phyloP scores from a whole-genome alignment of 1,140 invertebrate species.

The Coenobita brevimanus region DNA sequence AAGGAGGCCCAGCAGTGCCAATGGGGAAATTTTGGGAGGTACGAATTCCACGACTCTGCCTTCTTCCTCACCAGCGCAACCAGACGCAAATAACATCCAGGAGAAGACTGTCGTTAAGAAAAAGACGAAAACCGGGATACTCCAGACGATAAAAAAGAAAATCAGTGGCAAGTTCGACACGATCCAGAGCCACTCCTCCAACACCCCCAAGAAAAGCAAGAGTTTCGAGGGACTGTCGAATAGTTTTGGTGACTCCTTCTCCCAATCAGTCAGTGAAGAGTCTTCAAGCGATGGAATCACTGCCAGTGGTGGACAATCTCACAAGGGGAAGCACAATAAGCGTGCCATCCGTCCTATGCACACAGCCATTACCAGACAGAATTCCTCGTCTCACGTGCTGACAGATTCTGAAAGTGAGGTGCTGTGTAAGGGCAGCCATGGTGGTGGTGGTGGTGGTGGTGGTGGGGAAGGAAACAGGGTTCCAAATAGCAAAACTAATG shows the following conservation, averaged over 20 bases:
- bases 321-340: slow-evolving; percentile 49
- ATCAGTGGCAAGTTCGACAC: slow-evolving; percentile 52
- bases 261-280: slow-evolving; percentile 58
- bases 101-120: slow-evolving; percentile 31
- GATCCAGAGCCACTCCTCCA: slow-evolving; percentile 13
- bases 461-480: background rate
- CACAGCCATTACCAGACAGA: slow-evolving; percentile 39
- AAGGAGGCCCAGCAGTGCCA: slow-evolving; percentile 41
- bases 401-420: slow-evolving; percentile 32
- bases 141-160: slow-evolving; percentile 59
- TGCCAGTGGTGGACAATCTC: slow-evolving; percentile 33
- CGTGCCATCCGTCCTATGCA: slow-evolving; percentile 55
- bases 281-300: slow-evolving; percentile 53
- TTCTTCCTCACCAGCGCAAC: slow-evolving; percentile 5
- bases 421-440: background rate
- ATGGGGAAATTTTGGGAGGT: slow-evolving; percentile 39
- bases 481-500: background rate
- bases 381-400: slow-evolving; percentile 43
- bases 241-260: slow-evolving; percentile 58
- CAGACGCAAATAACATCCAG: background rate
- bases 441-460: background rate
- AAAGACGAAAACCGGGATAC: slow-evolving; percentile 41
- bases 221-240: slow-evolving; percentile 53
- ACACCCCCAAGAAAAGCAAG: slow-evolving; percentile 51
- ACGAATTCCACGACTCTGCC: slow-evolving; percentile 11